Evolutionary conservation across 2,888 invertebrate genomes (phyloP).

Genomic region (Rotaria sp.): DNA sequence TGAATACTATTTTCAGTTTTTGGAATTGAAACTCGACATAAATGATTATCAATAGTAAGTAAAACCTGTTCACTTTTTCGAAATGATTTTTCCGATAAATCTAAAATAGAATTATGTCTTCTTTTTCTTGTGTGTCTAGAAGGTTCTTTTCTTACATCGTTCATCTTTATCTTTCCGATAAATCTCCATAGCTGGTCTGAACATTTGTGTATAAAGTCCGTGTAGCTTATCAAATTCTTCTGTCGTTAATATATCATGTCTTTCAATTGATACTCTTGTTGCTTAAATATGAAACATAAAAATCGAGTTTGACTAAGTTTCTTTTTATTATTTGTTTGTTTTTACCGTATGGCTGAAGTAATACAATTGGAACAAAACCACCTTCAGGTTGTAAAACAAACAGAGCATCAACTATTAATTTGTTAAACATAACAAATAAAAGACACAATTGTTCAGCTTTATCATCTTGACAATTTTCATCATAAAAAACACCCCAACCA

Average conservation of each 20-base stretch:
- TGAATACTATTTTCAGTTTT: constrained; percentile 47
- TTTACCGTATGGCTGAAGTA: constrained; percentile 47
- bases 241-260: background rate
- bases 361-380: constrained; percentile 47
- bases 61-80: constrained; percentile 14
- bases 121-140: background rate
- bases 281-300: background rate
- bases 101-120: background rate
- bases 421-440: constrained; percentile 49
- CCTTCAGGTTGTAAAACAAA: constrained; percentile 51
- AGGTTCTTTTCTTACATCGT: background rate
- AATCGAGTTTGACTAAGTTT: no score
- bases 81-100: background rate
- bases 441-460: constrained; percentile 49
- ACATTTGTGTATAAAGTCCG: constrained; percentile 31
- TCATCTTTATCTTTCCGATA: constrained; percentile 30
- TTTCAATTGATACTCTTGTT: constrained; percentile 30
- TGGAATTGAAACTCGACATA: constrained; percentile 42
- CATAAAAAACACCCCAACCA: constrained; percentile 51
- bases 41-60: background rate
- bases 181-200: constrained; percentile 37
- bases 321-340: no score
- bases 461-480: constrained; percentile 44
- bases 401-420: constrained; percentile 45
- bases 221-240: constrained; percentile 32